Conservation (phyloP, 1,140 invertebrate genomes). For the Cheumatopsyche charites region DNA sequence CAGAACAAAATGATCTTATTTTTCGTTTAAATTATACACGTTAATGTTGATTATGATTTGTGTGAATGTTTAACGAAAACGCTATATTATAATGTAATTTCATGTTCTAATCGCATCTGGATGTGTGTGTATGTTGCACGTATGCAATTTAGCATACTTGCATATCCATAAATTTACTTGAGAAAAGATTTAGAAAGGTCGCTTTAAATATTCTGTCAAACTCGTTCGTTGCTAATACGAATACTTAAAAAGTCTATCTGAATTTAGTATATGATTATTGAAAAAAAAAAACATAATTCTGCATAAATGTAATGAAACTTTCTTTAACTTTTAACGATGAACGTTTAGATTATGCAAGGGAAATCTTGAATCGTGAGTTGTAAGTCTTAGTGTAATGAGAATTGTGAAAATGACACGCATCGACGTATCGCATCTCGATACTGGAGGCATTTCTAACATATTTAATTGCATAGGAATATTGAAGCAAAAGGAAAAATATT, state of each 20-base stretch:
- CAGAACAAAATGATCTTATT: constrained; percentile 7
- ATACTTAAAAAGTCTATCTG: no score
- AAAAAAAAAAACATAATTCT: no score
- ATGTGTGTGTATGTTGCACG: not conserved
- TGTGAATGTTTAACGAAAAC: no score
- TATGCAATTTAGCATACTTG: no score
- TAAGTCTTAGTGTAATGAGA: constrained; percentile 17
- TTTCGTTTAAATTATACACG: constrained; percentile 1
- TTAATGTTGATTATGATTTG: not conserved
- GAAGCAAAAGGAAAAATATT: no score
- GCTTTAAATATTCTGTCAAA: no score
- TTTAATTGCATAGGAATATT: not conserved
- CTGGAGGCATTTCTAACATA: constrained; percentile 10
- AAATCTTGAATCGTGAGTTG: constrained; percentile 12
- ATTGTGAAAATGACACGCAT: constrained; percentile 26
- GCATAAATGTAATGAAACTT: no score
- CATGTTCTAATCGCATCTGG: not conserved
- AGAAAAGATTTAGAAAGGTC: no score
- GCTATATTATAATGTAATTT: not conserved
- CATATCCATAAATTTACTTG: no score
- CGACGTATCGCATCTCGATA: constrained; percentile 9
- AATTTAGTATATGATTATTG: no score
- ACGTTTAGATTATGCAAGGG: not conserved
- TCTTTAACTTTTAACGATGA: no score
- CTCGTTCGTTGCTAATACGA: no score